Evolutionary conservation across 2,888 invertebrate genomes (phyloP), one percentile per base, ranked within the genome.

Genomic region (Tenthredo distinguenda): DNA sequence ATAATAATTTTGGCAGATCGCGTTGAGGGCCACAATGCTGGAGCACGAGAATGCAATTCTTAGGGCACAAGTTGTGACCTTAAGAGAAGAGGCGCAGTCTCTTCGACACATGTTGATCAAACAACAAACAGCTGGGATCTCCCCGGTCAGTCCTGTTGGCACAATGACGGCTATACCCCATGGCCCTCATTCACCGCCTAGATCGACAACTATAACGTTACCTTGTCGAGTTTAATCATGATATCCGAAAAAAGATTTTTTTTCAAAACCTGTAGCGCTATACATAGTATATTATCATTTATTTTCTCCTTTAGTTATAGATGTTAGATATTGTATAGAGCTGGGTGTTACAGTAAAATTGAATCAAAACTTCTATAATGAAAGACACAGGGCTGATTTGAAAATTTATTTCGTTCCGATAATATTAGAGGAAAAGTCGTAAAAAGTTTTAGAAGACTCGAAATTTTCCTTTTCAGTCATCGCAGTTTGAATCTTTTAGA

Each of bases 21-120:
- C 98, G 0, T 95, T 98, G 91, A 95, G 97, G 82, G 98, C 98
- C 0, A 97, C 97, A 43, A 95, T 97, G 85, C 93, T 98, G 37
- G 98, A 98, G 91, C 98, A 98, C 92, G 98, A 98, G 93, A 98
- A 98, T 92, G 97, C 98, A 0, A 96, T 98, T 10, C 94, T 98
- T 6, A 95, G 97, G 50, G 97, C 98, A 0, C 98, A 98, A 93
- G 95, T 98, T 0, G 94, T 97, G 0, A 97, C 97, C 0, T 93
- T 98, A 1, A 94, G 97, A 1, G 98, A 98, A 92, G 98, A 98
- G 91, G 95, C 97, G 0, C 94, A 96, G 3, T 96, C 96, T 0
- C 93, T 97, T 18, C 94, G 97, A 26, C 96, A 96, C 81, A 94
- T 97, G 88, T 93, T 97, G 7, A 94, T 96, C 43, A 91, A 91